These are phyloP conservation scores for Rhynchotus rufescens DNA, from an alignment of 2,797 vertebrate species.

Conservation along the genomic window DNA sequence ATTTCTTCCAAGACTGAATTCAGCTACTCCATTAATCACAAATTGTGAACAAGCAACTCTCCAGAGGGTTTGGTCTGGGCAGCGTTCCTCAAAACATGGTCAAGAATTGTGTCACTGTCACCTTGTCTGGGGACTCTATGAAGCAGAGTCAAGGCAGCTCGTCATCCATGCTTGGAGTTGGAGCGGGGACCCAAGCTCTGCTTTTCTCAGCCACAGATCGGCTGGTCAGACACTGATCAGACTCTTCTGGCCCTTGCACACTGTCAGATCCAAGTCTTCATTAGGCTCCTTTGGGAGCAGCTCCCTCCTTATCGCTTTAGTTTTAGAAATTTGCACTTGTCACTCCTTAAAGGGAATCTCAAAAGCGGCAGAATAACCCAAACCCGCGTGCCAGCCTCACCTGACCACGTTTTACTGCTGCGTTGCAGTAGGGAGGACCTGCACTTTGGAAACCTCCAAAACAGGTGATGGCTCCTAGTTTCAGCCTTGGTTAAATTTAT, in stretches of 20 bases:
- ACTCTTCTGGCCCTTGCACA: neutral
- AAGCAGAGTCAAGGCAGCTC: neutral
- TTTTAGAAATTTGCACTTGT: neutral
- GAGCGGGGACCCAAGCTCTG: neutral
- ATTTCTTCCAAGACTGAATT: neutral
- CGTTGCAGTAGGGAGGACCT: neutral
- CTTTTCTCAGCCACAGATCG: neutral
- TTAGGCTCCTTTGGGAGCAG: neutral
- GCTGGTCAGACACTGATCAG: no score
- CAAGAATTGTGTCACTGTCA: neutral
- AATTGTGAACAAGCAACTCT: neutral
- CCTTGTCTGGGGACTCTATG: neutral
- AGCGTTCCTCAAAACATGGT: neutral
- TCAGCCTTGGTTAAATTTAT: neutral
- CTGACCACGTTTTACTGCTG: no score
- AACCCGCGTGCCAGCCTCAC: neutral
- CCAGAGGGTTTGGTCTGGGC: neutral
- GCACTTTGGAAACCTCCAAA: neutral
- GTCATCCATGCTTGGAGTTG: neutral
- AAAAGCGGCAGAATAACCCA: neutral
- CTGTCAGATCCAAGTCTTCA: neutral
- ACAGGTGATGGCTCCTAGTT: neutral
- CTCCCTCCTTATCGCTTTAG: neutral
- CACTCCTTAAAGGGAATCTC: neutral
- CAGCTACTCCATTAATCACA: neutral